Base-by-base conservation (phyloP, 2,797 vertebrate species). In the Trematocara caparti region DNA sequence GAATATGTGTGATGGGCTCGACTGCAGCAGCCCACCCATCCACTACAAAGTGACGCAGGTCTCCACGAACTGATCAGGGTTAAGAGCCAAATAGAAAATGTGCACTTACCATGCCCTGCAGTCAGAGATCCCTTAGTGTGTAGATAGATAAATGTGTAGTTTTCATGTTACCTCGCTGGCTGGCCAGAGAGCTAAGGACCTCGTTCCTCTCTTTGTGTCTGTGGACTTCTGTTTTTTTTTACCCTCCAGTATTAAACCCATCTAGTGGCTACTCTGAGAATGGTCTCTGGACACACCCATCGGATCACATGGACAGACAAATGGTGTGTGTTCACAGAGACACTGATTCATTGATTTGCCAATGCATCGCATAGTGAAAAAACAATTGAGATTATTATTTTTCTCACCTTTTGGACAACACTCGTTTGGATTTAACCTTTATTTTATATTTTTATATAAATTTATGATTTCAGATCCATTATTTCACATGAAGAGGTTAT, bases 111-210 rank as follows among this genome's bases (percentile, higher is more conserved):
- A 66, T 69, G 78, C 89, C 91, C 90, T 90, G 82, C 90, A 94
- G 94, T 92, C 86, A 76, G 92, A 93, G 91, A 92, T 94, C 91
- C 90, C 90, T 90, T 91, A 93, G 93, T 92, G 90, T 95, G 90
- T 95, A 94, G 90, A 94, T 94, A 92, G 90, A 93, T 91, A 82
- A 83, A 84, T 86, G 83, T 93, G 88, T 92, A 89, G 86, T 91
- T 94, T 93, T 90, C 88, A 72, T 89, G 91, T 95, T 89, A 86
- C 93, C 95, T 96, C 93, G 24, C 96, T 97, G 96, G 96, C 96
- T 96, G 96, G 96, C 96, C 96, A 96, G 96, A 94, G 93, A 96
- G 93, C 83, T 82, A 89, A 93, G 88, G 90, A 91, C 88, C 79
- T 89, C 73, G 86, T 91, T 84, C 89, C 89, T 94, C 91, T 94